Conservation (phyloP, 2,113 vertebrate species). For the Elgaria multicarinata region DNA sequence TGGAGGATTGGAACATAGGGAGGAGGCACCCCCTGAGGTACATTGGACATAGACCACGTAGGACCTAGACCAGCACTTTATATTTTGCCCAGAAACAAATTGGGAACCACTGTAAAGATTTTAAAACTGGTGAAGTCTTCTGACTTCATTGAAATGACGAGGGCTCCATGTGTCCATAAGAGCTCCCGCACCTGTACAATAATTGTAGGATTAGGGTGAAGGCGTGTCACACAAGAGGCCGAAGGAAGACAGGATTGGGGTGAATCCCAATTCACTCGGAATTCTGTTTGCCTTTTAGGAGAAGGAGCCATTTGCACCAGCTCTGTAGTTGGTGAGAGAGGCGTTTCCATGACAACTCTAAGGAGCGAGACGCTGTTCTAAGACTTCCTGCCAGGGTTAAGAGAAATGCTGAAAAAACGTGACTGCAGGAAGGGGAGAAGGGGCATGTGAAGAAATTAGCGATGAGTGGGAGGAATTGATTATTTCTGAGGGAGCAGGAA, state of each 20-base stretch:
- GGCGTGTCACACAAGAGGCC: rapidly evolving
- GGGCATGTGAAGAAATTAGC: neutral
- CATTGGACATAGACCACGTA: too few species aligned
- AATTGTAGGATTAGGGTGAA: neutral
- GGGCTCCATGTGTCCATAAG: neutral
- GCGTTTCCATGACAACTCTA: constrained; percentile 42
- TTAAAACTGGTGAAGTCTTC: too few species aligned
- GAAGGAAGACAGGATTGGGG: neutral
- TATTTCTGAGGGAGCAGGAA: neutral
- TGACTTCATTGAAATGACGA: neutral
- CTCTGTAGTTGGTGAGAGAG: neutral
- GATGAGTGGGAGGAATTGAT: neutral
- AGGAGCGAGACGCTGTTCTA: neutral
- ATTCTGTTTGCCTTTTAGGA: neutral
- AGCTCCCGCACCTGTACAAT: neutral
- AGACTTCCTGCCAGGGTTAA: neutral
- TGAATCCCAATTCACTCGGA: neutral
- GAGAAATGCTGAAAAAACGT: neutral
- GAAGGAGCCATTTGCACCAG: neutral
- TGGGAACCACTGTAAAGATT: too few species aligned
- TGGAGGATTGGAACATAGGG: too few species aligned
- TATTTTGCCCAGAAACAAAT: too few species aligned
- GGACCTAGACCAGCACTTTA: too few species aligned
- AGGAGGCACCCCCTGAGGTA: too few species aligned
- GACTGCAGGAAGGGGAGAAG: neutral